phyloP scores from a whole-genome alignment of 2,113 vertebrate species.

The Balaeniceps rex region DNA sequence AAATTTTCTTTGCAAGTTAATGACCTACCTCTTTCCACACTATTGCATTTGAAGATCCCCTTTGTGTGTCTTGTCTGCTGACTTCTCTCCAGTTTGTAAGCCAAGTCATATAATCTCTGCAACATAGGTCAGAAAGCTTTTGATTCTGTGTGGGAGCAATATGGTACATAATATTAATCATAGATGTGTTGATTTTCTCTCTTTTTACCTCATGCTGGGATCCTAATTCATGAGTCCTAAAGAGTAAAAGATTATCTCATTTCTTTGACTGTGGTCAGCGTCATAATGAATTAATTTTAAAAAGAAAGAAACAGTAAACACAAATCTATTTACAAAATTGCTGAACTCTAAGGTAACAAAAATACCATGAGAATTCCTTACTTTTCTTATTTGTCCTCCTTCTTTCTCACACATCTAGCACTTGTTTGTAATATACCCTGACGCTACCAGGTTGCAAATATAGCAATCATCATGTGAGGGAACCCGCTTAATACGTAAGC shows the following conservation, averaged over 20 bases:
- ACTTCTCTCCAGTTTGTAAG: neutral
- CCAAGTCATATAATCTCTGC: neutral
- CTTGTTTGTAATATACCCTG: neutral
- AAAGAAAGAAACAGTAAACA: neutral
- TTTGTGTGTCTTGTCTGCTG: neutral
- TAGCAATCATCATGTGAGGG: neutral
- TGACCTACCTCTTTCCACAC: neutral
- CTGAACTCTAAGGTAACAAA: neutral
- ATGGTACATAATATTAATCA: neutral
- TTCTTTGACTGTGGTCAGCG: neutral
- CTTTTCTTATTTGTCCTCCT: neutral
- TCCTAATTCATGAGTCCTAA: neutral
- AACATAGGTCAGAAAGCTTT: neutral
- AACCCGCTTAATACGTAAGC: neutral
- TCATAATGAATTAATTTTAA: neutral
- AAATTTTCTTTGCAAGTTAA: neutral
- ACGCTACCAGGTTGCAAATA: neutral
- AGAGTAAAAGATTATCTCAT: neutral
- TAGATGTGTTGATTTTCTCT: neutral
- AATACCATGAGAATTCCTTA: neutral
- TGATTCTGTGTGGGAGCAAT: neutral
- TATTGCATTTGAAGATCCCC: neutral
- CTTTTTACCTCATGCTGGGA: neutral
- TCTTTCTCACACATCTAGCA: neutral
- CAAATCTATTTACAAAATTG: neutral